Base-by-base conservation (phyloP, 92 coral and sea anemone species). In the Micromussa lordhowensis region DNA sequence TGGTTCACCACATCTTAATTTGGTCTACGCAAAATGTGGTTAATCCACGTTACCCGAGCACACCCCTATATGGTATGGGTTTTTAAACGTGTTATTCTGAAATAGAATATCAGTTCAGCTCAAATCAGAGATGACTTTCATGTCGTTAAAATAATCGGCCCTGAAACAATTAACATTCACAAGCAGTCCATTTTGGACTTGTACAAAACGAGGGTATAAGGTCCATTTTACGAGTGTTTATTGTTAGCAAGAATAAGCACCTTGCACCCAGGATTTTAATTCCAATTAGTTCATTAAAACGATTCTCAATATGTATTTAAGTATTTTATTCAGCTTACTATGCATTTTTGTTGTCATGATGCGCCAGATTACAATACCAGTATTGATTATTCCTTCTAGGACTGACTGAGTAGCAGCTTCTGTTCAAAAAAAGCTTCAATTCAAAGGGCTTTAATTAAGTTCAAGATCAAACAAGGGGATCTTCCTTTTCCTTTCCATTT, bases 391-490 rank as follows among this genome's bases (percentile, higher is more conserved):
- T 61, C 14, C 29, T 7, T 24, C 29, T 22, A 61, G 68, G 26
- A 44, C 51, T 44, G 51, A 44, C 51, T 44, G 48, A 44, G 10
- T 44, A 1, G 10, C 51, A 8, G 51, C 1, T 44, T 44, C 10
- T 44, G 51, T 44, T 35, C 0, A 17, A 30, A n/a, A 16, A 32
- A 31, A 71, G n/a, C 12, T 73, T 73, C n/a, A 73, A 36, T 7
- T 48, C 26, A 32, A 32, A 32, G 44, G 18, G 19, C 18, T 36
- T 26, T 32, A 36, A 73, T 0, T 38, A 86, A 30, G 34, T 19
- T 32, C 64, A 86, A 18, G 89, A 77, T 32, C 51, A 83, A 53
- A 86, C 75, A 53, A 86, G 83, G 12, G 77, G 77, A 63, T 58
- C 88, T 4, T 86, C 66, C 24, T 40, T 40, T 21, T 35, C 74